A percentile compares a stretch with the other conserved stretches of the same genome.
phyloP scores from a whole-genome alignment of 2,113 vertebrate genomes.

The Chlorocebus sabaeus region DNA sequence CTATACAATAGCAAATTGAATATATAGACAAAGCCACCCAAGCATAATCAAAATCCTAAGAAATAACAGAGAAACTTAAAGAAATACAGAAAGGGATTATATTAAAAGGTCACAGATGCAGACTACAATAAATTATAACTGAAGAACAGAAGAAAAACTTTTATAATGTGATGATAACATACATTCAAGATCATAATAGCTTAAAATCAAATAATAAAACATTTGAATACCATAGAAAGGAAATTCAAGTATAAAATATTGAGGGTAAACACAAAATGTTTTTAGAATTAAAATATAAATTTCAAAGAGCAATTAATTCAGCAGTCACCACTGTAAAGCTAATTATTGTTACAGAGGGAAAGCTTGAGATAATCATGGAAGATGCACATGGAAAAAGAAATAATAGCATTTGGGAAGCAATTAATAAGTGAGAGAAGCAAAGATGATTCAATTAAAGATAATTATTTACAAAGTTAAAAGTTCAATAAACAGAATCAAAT shows the following conservation, averaged over 20 bases:
- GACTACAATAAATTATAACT: background rate
- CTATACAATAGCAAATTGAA: background rate
- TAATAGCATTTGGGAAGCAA: background rate
- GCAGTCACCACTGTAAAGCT: background rate
- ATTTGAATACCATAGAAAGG: background rate
- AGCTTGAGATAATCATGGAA: background rate
- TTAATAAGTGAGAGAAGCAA: background rate
- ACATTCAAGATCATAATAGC: background rate
- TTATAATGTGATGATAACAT: background rate
- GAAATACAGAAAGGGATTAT: background rate
- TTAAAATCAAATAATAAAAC: background rate
- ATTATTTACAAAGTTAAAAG: background rate
- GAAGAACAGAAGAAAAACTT: background rate
- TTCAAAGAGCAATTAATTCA: slow-evolving; percentile 15
- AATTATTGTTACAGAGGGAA: background rate
- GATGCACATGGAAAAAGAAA: background rate
- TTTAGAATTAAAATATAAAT: background rate
- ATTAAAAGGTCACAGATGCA: background rate
- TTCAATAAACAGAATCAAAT: background rate
- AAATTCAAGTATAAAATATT: background rate
- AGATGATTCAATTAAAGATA: background rate
- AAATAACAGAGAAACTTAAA: background rate
- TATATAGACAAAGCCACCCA: background rate
- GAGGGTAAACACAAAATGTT: background rate
- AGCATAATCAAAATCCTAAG: background rate